Evolutionary conservation across 2,888 invertebrate species (phyloP), one percentile per base, ranked within the genome.

Genomic region (Hybos culiciformis): DNA sequence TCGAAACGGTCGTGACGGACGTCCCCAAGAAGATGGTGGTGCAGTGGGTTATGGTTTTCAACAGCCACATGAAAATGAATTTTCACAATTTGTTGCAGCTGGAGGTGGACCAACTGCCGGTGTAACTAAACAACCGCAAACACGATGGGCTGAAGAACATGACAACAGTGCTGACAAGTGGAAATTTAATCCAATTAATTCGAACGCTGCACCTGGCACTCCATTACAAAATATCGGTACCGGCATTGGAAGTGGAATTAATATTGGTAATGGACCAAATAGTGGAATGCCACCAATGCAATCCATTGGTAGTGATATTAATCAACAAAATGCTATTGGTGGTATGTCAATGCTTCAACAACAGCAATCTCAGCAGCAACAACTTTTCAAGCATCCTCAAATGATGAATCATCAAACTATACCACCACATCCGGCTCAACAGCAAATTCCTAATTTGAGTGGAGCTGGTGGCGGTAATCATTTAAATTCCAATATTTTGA

Each of bases 31-130:
- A 67, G 92, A 92, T 73, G 88, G 88, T 50, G 87, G 87, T 48
- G 82, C 84, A 65, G 91, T 91, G 54, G 86, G 90, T 58, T 93
- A 93, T 67, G 86, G 90, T 53, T 93, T 87, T 64, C 88, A 88
- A 31, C 80, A 82, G 49, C 81, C 83, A 51, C 78, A 80, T 51
- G 88, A 90, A 61, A 77, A 79, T 43, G 88, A 90, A 62, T 78
- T 87, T 62, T 74, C 78, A 49, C 72, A 78, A 50, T 70, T 79
- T 69, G 79, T 78, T 92, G 83, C 87, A 29, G 76, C 86, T 47
- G 88, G 86, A 47, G 91, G 91, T 67, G 91, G 91, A 66, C 79
- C 80, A 60, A 78, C 84, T 58, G 77, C 85, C 55, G 90, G 88
- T 75, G 88, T 87, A 68, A 74, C 78, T 73, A 64, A 51, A 18